Base-by-base conservation (phyloP, 2,113 vertebrate genomes). In the Platysteira castanea region DNA sequence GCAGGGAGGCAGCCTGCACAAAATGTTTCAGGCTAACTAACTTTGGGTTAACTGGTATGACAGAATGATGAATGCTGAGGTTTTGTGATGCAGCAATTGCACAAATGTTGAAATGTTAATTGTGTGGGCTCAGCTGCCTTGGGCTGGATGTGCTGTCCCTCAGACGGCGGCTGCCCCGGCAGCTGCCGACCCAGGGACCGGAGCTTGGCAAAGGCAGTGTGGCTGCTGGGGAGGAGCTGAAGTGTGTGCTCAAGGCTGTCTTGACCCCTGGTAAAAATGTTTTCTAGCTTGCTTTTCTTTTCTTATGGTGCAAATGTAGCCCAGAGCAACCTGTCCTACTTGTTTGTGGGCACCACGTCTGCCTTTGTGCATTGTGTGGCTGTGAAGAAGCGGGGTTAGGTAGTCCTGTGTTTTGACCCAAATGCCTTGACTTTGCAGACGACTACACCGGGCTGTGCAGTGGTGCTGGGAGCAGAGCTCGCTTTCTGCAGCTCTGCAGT, bases 31-130 rank as follows among this genome's bases (percentile, higher is more conserved):
- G 64, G 52, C 71, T 80, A 90, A 81, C 89, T 88, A 69, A 65
- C 54, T 93, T 74, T 42, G 86, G 89, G 79, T 90, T 95, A 78
- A 47, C 88, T 67, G 71, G 47, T 39, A 63, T 84, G 91, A 74
- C 94, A 93, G 61, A 87, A 74, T 93, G 95, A 94, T 92, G 85
- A 85, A 93, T 75, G 92, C 61, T 93, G 95, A 97, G 93, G 95
- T 86, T 96, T 96, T 87, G 64, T 7, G 64, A 95, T 90, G 89
- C 86, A 92, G 94, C 68, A 59, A 6, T 70, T 89, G 91, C 89
- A 30, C 2, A 13, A 52, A 89, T 92, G 83, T 87, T 92, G 95
- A 90, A 94, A 95, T 50, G 88, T 88, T 87, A 71, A 90, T 85
- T 87, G 83, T 84, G 92, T 91, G 90, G 88, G 88, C 75, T 93